phyloP scores from a whole-genome alignment of 2,888 invertebrate species.

The Eilema caniola region DNA sequence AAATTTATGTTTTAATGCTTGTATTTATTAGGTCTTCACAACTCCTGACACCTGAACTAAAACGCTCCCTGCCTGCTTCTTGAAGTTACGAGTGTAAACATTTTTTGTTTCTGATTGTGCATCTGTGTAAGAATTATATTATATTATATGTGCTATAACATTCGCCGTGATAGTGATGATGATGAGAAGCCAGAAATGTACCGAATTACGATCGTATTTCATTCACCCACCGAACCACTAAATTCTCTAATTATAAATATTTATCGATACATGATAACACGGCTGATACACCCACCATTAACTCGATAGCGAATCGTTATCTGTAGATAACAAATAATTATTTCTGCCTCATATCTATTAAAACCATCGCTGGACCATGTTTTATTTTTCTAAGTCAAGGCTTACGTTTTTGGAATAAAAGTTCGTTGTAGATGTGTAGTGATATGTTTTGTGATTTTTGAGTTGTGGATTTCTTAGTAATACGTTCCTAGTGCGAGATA shows the following conservation, averaged over 20 bases:
- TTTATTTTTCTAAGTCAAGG: constrained; percentile 15
- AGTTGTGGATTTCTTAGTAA: background rate
- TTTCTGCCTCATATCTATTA: constrained; percentile 26
- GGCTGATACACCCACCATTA: constrained; percentile 19
- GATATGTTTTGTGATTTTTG: background rate
- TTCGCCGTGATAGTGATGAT: no score
- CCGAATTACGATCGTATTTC: background rate
- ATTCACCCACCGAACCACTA: background rate
- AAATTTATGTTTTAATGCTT: no score
- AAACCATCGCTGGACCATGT: constrained; percentile 19
- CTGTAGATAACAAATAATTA: constrained; percentile 38
- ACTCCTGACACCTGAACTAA: no score
- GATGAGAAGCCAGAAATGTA: no score
- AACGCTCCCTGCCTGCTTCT: no score
- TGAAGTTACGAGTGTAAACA: no score
- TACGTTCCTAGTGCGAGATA: background rate
- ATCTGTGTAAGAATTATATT: no score
- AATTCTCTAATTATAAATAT: background rate
- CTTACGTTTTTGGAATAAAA: background rate
- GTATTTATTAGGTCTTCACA: no score
- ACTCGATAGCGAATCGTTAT: constrained; percentile 24
- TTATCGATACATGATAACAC: constrained; percentile 12
- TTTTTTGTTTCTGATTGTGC: no score
- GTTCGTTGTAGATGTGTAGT: background rate
- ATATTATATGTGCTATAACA: no score